These are phyloP conservation scores for Cheilosia impressa DNA, from an alignment of 2,888 invertebrate species.

Conservation along the genomic window DNA sequence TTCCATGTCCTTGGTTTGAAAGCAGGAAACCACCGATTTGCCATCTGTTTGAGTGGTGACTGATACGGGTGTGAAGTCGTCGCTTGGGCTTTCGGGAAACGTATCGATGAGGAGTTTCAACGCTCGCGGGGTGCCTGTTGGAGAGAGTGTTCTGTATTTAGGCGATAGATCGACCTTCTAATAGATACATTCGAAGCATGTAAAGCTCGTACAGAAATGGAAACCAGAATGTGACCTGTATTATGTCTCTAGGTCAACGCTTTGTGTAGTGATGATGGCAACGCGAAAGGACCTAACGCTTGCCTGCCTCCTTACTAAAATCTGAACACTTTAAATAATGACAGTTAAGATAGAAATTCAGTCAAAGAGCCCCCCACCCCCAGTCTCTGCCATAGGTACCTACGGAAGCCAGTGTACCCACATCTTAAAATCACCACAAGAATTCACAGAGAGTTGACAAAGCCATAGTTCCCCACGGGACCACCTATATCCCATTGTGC, in stretches of 20 bases:
- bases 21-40: conserved; percentile 68
- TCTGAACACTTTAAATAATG: too few species aligned
- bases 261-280: too few species aligned
- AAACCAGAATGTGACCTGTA: too few species aligned
- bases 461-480: conserved; percentile 64
- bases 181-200: too few species aligned
- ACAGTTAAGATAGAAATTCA: not conserved
- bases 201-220: too few species aligned
- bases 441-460: conserved; percentile 57
- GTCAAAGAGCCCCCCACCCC: not conserved
- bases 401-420: conserved; percentile 1
- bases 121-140: not conserved
- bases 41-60: conserved; percentile 1
- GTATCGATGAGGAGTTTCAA: conserved; percentile 24
- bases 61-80: conserved; percentile 40
- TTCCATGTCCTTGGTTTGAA: conserved; percentile 80
- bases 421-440: conserved; percentile 35
- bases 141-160: not conserved
- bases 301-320: too few species aligned
- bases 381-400: not conserved
- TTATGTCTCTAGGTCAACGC: too few species aligned
- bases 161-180: not conserved
- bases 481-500: conserved; percentile 21
- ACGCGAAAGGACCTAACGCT: too few species aligned
- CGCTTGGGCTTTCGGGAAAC: conserved; percentile 16